phyloP scores from a whole-genome alignment of 2,797 vertebrate species.

The Chloroceryle amazona region DNA sequence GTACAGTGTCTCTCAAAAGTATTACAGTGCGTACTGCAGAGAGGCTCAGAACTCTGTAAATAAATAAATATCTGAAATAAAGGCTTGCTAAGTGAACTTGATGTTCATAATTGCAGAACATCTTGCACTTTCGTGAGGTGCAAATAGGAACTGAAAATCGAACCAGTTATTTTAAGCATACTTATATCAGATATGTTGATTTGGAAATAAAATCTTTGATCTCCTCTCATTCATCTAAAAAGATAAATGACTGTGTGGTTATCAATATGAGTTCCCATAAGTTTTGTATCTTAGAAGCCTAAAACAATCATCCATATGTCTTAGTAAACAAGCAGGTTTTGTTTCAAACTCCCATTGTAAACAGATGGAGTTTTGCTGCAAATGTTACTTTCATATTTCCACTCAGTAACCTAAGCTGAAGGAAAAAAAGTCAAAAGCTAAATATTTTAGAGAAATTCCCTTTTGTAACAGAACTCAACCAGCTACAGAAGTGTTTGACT shows the following conservation, averaged over 20 bases:
- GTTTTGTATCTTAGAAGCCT: neutral
- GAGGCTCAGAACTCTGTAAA: neutral
- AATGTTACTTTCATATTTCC: neutral
- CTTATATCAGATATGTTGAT: neutral
- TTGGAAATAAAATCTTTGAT: conserved; percentile 18
- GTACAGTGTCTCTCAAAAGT: neutral
- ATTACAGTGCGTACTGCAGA: neutral
- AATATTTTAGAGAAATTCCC: neutral
- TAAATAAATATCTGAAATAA: neutral
- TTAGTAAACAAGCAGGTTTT: neutral
- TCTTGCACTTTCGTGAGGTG: neutral
- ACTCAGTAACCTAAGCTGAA: neutral
- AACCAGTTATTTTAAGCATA: neutral
- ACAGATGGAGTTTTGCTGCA: neutral
- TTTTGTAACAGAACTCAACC: neutral
- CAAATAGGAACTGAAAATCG: conserved; percentile 30
- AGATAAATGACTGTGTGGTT: neutral
- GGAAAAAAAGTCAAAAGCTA: neutral
- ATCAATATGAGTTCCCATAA: neutral
- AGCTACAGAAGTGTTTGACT: neutral
- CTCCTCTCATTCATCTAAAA: neutral
- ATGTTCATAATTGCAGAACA: neutral
- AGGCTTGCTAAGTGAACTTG: neutral
- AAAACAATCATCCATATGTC: neutral
- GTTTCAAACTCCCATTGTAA: neutral